Base-by-base conservation (phyloP, 1,140 invertebrate genomes). In the Drosophila quadrilineata region DNA sequence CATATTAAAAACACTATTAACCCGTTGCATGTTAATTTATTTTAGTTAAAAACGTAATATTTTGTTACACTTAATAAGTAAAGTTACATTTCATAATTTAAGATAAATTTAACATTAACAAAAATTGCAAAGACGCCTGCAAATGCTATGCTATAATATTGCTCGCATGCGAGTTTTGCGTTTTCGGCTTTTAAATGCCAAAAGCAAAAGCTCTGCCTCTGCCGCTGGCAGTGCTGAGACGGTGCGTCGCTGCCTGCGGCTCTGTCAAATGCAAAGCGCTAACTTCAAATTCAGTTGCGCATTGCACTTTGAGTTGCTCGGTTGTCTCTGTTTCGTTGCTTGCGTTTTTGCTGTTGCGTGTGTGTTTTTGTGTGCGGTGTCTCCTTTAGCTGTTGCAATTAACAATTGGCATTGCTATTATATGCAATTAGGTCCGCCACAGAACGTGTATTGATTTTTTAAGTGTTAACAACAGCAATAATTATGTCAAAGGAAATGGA, bases 211-310 rank as follows among this genome's bases (percentile, higher is more conserved):
- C n/a, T n/a, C n/a, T n/a, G n/a, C n/a, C n/a, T n/a, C n/a, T n/a
- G n/a, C n/a, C n/a, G n/a, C n/a, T n/a, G n/a, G n/a, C n/a, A n/a
- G n/a, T n/a, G n/a, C n/a, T n/a, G n/a, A n/a, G n/a, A n/a, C n/a
- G n/a, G n/a, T n/a, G n/a, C 52, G 59, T 41, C 60, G 48, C 26
- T 21, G 50, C 10, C 6, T 3, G 36, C 52, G 22, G 29, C 6
- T 21, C 43, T 50, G 63, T 33, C 21, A 6, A 10, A 4, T 19
- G 48, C 46, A 40, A 54, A 68, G 21, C 58, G 43, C 38, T 49
- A 72, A 77, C 56, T 70, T 67, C 53, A 70, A 85, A 73, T 49
- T 84, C 74, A 84, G 56, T 84, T 85, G 77, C 79, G 79, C 79
- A 73, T 60, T 74, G 73, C 74, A 84, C 70, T 68, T 62, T 60